phyloP scores from a whole-genome alignment of 2,797 vertebrate species.

The Erethizon dorsatum region DNA sequence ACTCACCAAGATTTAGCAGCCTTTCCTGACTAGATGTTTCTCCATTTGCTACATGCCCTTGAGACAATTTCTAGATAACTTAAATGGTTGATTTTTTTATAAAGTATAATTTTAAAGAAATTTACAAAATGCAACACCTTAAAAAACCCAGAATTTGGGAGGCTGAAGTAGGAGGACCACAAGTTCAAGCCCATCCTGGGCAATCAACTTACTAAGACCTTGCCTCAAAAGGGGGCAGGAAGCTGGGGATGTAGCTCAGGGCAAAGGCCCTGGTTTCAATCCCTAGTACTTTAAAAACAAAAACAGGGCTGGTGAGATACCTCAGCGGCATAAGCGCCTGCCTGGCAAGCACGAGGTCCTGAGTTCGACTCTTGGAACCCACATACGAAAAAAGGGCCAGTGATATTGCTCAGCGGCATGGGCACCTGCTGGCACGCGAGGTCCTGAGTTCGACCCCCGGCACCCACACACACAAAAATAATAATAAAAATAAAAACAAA shows the following conservation, averaged over 20 bases:
- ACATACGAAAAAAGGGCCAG: too few relatives aligned
- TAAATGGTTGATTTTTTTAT: neutral
- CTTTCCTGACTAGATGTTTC: conserved; percentile 11
- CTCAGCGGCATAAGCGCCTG: too few relatives aligned
- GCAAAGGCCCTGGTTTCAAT: neutral
- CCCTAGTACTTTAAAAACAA: neutral
- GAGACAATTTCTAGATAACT: neutral
- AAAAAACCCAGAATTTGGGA: conserved; percentile 70
- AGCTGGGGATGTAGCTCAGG: neutral
- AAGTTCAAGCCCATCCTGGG: neutral
- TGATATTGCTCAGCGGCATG: too few relatives aligned
- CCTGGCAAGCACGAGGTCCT: too few relatives aligned
- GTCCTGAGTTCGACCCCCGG: too few relatives aligned
- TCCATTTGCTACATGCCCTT: neutral
- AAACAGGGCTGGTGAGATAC: neutral
- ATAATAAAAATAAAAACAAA: neutral
- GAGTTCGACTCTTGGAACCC: too few relatives aligned
- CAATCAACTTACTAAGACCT: neutral
- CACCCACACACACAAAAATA: too few relatives aligned
- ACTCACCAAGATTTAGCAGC: neutral
- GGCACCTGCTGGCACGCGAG: too few relatives aligned
- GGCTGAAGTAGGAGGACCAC: neutral
- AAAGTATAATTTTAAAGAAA: conserved; percentile 82
- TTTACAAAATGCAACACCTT: conserved; percentile 91
- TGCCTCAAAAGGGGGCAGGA: neutral